Conservation (phyloP, 64 coral and sea anemone genomes). For the Pachyseris speciosa region DNA sequence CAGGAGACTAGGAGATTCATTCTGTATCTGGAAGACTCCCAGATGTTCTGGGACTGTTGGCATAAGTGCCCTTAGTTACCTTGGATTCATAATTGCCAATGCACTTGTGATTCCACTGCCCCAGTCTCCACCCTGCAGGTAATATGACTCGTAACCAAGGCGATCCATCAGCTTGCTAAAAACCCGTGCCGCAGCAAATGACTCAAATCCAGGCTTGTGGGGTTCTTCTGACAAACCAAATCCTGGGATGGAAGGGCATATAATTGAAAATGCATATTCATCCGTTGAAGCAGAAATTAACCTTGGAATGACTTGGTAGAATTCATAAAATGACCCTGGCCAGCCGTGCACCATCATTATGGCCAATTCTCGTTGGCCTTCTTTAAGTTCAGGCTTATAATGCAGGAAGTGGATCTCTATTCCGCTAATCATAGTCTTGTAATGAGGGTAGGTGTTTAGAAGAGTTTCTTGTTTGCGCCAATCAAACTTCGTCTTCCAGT, state of each 20-base stretch:
- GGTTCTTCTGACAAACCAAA: constrained; percentile 91
- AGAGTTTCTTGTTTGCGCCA: constrained; percentile 83
- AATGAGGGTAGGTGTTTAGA: constrained; percentile 80
- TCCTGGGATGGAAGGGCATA: constrained; percentile 94
- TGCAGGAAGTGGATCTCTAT: constrained; percentile 89
- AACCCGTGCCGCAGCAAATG: constrained; percentile 59
- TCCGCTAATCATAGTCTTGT: constrained; percentile 78
- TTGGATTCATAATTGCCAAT: constrained; percentile 73
- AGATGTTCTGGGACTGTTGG: no score
- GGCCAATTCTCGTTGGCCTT: constrained; percentile 65
- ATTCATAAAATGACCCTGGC: constrained; percentile 99
- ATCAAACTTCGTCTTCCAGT: constrained; percentile 85
- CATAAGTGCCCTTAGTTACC: constrained; percentile 48
- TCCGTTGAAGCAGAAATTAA: constrained; percentile 37
- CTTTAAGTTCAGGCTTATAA: constrained; percentile 58
- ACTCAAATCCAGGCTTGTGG: constrained; percentile 73
- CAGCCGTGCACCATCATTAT: constrained; percentile 96
- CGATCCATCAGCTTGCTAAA: constrained; percentile 89
- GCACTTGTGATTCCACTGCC: constrained; percentile 59
- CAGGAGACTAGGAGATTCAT: no score
- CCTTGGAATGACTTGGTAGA: constrained; percentile 79
- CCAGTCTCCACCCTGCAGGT: constrained; percentile 97
- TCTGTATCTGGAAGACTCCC: no score
- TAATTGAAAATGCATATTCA: constrained; percentile 80
- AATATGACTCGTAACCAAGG: constrained; percentile 76